Evolutionary conservation across 2,888 invertebrate species (phyloP), one percentile per base, ranked within the genome.

Genomic region (Escarpia spicata): DNA sequence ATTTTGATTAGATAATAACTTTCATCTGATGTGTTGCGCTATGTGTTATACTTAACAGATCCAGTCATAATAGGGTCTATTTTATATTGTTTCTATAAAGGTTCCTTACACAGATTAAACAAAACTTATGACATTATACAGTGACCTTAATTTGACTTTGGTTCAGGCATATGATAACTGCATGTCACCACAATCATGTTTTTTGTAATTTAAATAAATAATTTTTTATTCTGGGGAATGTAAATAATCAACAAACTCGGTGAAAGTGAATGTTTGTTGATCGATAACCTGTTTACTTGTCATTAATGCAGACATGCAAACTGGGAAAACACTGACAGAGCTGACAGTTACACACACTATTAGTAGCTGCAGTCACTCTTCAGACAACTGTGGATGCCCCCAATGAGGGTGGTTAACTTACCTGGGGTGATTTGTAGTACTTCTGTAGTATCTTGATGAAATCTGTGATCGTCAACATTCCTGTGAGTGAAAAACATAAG

Each of bases 391-490:
- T 26, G 31, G 90, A 43, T 91, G 91, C 31, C 19, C 44, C 52
- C 4, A 45, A 45, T n/a, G 45, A 1, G n/a, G 12, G 91, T 52
- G 75, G n/a, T 26, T 9, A 44, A 95, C 95, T 96, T 94, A 96
- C 96, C 94, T 95, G 94, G 15, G 96, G 98, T 95, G 99, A 98
- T 96, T 98, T 99, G 97, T 99, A 99, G 98, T 98, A 99, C 97
- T 98, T 98, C 95, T 97, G 96, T 95, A 99, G 97, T 95, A 99
- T 99, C 97, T 99, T 98, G 96, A 99, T 99, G 97, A 99, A 99
- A 97, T 99, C 99, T 92, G 99, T 99, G 95, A 99, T 99, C 94
- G 99, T 99, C 95, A 99, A 97, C 99, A 99, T 99, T 92, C 97
- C 97, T 96, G 94, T 43, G 95, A 95, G 19, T 12, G 2, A 75